phyloP scores from a whole-genome alignment of 2,113 vertebrate genomes.

The Mastomys coucha region DNA sequence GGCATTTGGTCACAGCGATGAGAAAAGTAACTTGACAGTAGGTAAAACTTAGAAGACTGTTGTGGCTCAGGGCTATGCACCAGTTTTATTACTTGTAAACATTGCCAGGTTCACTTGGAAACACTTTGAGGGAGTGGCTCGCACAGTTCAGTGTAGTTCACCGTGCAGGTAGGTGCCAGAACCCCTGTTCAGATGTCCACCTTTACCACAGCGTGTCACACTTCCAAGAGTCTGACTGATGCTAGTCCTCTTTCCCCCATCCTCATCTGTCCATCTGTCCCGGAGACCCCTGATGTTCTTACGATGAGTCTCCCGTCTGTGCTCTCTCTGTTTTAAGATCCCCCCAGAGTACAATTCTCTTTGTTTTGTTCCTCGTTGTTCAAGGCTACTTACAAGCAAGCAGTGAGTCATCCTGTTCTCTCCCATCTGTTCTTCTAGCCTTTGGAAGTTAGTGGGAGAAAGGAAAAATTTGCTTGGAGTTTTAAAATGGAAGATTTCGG shows the following conservation, averaged over 20 bases:
- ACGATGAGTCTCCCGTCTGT: neutral
- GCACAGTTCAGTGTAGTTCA: neutral
- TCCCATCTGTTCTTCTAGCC: neutral
- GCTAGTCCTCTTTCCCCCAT: neutral
- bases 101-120: neutral
- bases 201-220: neutral
- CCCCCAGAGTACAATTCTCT: neutral
- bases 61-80: neutral
- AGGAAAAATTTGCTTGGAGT: neutral
- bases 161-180: neutral
- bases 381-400: neutral
- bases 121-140: neutral
- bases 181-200: neutral
- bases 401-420: slow-evolving; percentile 1
- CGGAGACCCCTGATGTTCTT: neutral
- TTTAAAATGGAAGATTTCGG: slow-evolving; percentile 56
- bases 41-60: neutral
- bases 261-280: neutral
- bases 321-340: neutral
- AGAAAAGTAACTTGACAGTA: neutral
- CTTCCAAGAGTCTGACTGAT: neutral
- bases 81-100: slow-evolving; percentile 24
- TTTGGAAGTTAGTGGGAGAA: neutral
- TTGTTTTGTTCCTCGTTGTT: neutral
- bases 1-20: neutral